These are phyloP conservation scores for Darevskia mixta DNA, from an alignment of 2,797 vertebrate genomes.

Conservation along the genomic window DNA sequence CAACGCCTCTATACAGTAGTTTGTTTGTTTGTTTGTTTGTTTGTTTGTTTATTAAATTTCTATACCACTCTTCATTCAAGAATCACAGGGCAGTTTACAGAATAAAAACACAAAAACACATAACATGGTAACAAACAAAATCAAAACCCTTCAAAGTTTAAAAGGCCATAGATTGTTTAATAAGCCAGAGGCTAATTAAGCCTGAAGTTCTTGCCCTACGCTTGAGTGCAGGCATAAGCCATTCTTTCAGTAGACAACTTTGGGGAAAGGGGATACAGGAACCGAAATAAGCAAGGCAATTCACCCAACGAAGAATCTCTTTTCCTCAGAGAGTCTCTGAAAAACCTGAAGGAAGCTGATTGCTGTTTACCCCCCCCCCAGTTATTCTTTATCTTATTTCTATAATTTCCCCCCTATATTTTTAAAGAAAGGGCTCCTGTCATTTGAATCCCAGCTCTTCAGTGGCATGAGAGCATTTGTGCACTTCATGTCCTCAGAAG, in stretches of 20 bases:
- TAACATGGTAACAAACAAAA: too few relatives aligned
- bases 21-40: neutral
- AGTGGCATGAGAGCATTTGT: neutral
- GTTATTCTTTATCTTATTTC: too few relatives aligned
- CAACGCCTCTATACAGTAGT: neutral
- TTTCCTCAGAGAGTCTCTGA: conserved; percentile 94
- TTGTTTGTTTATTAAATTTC: too few relatives aligned
- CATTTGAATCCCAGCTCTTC: neutral
- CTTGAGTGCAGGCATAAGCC: conserved; percentile 97
- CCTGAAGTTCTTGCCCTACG: conserved; percentile 96
- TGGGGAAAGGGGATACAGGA: conserved; percentile 98
- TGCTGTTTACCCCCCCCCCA: too few relatives aligned
- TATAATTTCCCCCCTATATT: neutral
- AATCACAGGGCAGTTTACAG: too few relatives aligned
- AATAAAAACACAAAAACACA: too few relatives aligned
- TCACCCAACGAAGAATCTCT: conserved; percentile 98
- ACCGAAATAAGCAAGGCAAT: conserved; percentile 98
- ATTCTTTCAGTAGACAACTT: conserved; percentile 98
- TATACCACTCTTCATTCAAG: too few relatives aligned
- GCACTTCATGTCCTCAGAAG: neutral
- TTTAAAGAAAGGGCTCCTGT: neutral
- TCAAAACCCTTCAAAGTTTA: too few relatives aligned
- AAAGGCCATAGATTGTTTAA: too few relatives aligned
- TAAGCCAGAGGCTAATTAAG: too few relatives aligned
- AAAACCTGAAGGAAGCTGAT: too few relatives aligned